These are phyloP conservation scores for Drepanosiphum platanoidis DNA, from an alignment of 2,888 invertebrate genomes.

Conservation along the genomic window DNA sequence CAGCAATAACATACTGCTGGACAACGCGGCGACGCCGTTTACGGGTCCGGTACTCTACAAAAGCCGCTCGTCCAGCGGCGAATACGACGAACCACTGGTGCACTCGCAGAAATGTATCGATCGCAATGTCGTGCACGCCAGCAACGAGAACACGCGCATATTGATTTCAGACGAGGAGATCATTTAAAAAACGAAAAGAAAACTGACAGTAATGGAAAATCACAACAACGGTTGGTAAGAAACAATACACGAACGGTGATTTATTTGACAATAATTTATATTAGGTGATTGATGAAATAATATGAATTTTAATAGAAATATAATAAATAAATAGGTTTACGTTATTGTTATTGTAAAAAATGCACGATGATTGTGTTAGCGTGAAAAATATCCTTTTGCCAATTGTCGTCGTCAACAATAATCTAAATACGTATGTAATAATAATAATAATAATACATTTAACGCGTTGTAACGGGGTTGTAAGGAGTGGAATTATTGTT, in stretches of 20 bases:
- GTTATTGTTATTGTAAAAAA: not conserved
- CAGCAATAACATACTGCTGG: constrained; percentile 81
- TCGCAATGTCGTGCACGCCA: constrained; percentile 31
- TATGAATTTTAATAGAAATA: not conserved
- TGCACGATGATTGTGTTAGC: not conserved
- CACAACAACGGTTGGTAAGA: not conserved
- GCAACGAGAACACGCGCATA: constrained; percentile 49
- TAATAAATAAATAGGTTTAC: not conserved
- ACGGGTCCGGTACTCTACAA: constrained; percentile 78
- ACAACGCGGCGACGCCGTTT: constrained; percentile 71
- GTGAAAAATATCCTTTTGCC: not conserved
- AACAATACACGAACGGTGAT: not conserved
- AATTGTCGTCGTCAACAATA: no score
- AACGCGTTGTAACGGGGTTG: no score
- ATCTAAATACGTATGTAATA: no score
- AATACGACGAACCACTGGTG: constrained; percentile 59
- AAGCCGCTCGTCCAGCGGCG: constrained; percentile 64
- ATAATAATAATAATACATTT: no score
- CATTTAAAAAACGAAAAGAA: constrained; percentile 24
- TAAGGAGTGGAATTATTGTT: no score
- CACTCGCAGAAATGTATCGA: constrained; percentile 39
- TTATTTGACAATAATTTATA: constrained; percentile 28
- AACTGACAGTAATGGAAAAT: no score
- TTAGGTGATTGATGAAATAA: constrained; percentile 2
- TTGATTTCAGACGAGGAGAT: constrained; percentile 53